Percentiles rank a stretch among this genome's conserved stretches.
phyloP scores from a whole-genome alignment of 2,797 vertebrate species.

The Amblyraja radiata region DNA sequence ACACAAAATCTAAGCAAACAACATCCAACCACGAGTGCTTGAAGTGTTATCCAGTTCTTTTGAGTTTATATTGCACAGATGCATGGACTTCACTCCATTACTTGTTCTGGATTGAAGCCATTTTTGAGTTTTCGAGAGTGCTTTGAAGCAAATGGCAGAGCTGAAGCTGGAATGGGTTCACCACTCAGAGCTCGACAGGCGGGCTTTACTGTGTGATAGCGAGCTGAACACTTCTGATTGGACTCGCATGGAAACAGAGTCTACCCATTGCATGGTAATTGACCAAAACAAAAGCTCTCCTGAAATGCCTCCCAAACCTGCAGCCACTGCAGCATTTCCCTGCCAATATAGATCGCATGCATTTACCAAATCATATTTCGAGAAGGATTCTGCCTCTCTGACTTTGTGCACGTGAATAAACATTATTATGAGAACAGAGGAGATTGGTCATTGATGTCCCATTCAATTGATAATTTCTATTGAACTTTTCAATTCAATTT shows the following conservation, averaged over 20 bases:
- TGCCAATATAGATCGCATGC: neutral
- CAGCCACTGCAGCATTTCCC: neutral
- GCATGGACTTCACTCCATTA: neutral
- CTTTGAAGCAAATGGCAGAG: neutral
- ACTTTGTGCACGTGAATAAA: too few species aligned
- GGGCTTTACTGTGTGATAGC: neutral
- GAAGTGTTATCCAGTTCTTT: neutral
- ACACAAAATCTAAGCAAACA: too few species aligned
- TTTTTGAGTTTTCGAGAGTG: neutral
- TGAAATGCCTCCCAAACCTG: neutral
- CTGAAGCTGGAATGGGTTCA: neutral
- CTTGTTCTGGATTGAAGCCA: neutral
- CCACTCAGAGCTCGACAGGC: neutral
- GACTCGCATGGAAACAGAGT: constrained; percentile 20
- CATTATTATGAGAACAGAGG: neutral
- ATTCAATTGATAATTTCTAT: neutral
- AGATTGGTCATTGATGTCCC: neutral
- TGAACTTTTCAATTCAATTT: too few species aligned
- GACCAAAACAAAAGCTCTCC: neutral
- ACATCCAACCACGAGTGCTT: neutral
- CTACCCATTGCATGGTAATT: neutral
- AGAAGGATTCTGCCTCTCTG: neutral
- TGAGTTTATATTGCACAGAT: too few species aligned
- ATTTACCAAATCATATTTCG: neutral
- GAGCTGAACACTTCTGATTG: neutral